Evolutionary conservation across 1,140 invertebrate species (phyloP).

Genomic region (Mizuhopecten yessoensis): DNA sequence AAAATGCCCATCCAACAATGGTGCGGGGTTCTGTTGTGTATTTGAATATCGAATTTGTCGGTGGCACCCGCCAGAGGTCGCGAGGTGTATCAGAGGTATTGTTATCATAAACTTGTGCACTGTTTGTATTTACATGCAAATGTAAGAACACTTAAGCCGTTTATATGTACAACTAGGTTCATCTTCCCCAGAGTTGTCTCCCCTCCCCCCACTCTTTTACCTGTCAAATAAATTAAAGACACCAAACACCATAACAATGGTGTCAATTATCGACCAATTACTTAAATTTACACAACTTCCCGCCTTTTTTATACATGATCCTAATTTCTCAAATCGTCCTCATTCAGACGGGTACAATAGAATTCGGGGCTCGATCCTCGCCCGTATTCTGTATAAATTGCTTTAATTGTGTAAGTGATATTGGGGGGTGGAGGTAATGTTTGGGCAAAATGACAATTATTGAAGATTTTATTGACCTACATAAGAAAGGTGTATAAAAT

Average conservation of each 20-base stretch:
- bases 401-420: slow-evolving; percentile 33
- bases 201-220: slow-evolving; percentile 1
- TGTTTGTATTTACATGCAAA: slow-evolving; percentile 7
- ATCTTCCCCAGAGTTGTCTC: neutral
- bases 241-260: neutral
- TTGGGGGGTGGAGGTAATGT: neutral
- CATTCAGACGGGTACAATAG: neutral
- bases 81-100: neutral
- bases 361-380: neutral
- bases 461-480: slow-evolving; percentile 22
- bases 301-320: slow-evolving; percentile 8
- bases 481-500: neutral
- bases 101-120: slow-evolving; percentile 19
- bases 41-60: neutral
- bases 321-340: slow-evolving; percentile 17
- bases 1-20: neutral
- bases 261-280: slow-evolving; percentile 18
- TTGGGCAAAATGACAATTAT: slow-evolving; percentile 39
- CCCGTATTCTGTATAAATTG: neutral
- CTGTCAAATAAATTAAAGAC: slow-evolving; percentile 30
- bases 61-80: neutral
- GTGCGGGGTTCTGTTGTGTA: neutral
- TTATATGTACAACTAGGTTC: neutral
- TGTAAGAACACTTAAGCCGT: neutral
- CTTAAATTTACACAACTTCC: slow-evolving; percentile 10